Evolutionary conservation across 2,888 invertebrate genomes (phyloP).

Genomic region (Leptarthrus brevirostris): DNA sequence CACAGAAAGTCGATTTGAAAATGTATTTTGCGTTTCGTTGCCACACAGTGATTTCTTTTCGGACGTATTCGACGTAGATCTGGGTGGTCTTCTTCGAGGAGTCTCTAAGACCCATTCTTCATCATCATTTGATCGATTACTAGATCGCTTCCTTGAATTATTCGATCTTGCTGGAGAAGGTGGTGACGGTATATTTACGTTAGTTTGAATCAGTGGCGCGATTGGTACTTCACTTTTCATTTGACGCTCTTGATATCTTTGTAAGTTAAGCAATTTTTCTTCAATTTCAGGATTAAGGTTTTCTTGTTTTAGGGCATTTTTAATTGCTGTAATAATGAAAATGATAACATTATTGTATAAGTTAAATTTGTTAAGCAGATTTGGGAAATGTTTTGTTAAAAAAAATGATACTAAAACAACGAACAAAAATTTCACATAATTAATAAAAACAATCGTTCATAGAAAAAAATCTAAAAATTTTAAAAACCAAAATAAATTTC

Average conservation of each 20-base stretch:
- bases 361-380: no score
- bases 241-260: conserved; percentile 84
- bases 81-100: conserved; percentile 57
- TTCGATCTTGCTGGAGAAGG: conserved; percentile 47
- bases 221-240: conserved; percentile 68
- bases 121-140: conserved; percentile 50
- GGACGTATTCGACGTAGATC: conserved; percentile 4
- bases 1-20: conserved; percentile 31
- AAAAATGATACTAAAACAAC: no score
- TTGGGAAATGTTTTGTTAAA: no score
- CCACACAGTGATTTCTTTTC: conserved; percentile 37
- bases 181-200: conserved; percentile 37
- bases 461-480: no score
- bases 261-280: conserved; percentile 88
- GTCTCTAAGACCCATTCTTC: conserved; percentile 67
- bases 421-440: no score
- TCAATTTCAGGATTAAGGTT: conserved; percentile 93
- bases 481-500: no score
- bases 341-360: background rate
- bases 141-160: conserved; percentile 48
- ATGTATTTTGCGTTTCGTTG: conserved; percentile 22
- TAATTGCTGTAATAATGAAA: conserved; percentile 80
- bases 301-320: conserved; percentile 91
- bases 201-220: conserved; percentile 4
- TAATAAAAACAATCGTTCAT: no score